Percentiles rank a stretch among this genome's conserved stretches.
Evolutionary conservation across 2,888 invertebrate species (phyloP).

Genomic region (Drosophila bunnanda): DNA sequence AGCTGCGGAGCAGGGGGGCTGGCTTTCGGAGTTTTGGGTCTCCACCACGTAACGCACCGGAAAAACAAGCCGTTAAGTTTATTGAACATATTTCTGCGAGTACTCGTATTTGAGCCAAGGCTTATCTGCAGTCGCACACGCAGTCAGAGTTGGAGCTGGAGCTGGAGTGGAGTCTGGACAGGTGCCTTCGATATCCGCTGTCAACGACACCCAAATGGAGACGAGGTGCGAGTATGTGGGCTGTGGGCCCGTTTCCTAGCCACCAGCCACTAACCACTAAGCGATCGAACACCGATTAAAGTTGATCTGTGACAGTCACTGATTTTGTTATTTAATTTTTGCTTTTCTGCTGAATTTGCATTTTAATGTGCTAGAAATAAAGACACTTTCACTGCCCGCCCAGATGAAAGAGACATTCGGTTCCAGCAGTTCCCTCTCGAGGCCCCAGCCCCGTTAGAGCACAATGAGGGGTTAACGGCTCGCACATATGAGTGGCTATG

Average conservation of each 20-base stretch:
- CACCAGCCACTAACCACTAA: slow-evolving; percentile 16
- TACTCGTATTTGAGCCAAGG: slow-evolving; percentile 4
- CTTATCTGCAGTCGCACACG: slow-evolving; percentile 21
- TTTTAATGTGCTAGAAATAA: slow-evolving; percentile 49
- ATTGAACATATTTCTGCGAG: slow-evolving; percentile 65
- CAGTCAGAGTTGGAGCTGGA: slow-evolving; percentile 11
- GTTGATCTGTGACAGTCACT: slow-evolving; percentile 30
- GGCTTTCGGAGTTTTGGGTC: slow-evolving; percentile 17
- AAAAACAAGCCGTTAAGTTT: slow-evolving; percentile 77
- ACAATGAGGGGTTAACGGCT: slow-evolving; percentile 71
- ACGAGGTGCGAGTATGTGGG: slow-evolving; percentile 35
- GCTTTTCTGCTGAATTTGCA: slow-evolving; percentile 60
- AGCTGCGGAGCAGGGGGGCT: slow-evolving; percentile 7
- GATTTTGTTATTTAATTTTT: slow-evolving; percentile 60
- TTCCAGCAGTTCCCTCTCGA: slow-evolving; percentile 12
- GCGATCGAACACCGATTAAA: slow-evolving; percentile 11
- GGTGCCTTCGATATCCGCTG: slow-evolving; percentile 54
- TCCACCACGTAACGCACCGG: slow-evolving; percentile 67
- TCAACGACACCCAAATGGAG: slow-evolving; percentile 60
- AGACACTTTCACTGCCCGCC: slow-evolving; percentile 62
- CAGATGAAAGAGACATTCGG: slow-evolving; percentile 2
- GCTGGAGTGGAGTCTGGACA: slow-evolving; percentile 22
- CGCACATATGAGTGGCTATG: slow-evolving; percentile 33
- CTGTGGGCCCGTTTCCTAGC: slow-evolving; percentile 36
- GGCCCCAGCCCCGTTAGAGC: slow-evolving; percentile 53